Percentiles rank a stretch among this genome's conserved stretches.
These are phyloP conservation scores for Orbicella faveolata DNA, from an alignment of 64 coral and sea anemone genomes.

Conservation along the genomic window DNA sequence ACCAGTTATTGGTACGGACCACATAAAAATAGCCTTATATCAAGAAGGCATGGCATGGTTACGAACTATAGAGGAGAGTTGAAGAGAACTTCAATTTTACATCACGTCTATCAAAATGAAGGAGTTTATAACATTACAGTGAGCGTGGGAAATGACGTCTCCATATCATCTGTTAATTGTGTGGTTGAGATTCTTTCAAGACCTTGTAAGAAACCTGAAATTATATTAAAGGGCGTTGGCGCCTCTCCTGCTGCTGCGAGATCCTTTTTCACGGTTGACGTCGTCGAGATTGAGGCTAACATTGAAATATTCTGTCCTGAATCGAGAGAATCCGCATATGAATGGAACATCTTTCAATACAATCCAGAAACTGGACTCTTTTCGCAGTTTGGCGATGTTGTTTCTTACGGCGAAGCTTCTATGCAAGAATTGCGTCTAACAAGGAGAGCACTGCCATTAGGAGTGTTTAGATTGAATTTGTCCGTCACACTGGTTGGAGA, in stretches of 20 bases:
- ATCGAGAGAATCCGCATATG: constrained; percentile 41
- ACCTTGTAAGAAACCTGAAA: constrained; percentile 42
- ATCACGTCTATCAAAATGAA: constrained; percentile 15
- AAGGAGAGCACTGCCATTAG: constrained; percentile 44
- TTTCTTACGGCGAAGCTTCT: not conserved
- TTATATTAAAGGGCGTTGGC: constrained; percentile 37
- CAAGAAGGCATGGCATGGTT: not conserved
- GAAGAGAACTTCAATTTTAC: not conserved
- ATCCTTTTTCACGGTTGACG: constrained; percentile 10
- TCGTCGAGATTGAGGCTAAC: constrained; percentile 25
- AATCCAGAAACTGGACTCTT: not conserved
- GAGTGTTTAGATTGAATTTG: constrained; percentile 40
- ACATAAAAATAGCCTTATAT: not conserved
- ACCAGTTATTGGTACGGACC: constrained; percentile 33
- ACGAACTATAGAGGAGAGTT: not conserved
- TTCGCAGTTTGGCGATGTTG: not conserved
- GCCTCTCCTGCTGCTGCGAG: not conserved
- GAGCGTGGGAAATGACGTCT: constrained; percentile 45
- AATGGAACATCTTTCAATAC: constrained; percentile 45
- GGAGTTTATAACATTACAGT: constrained; percentile 37
- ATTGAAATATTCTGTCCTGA: constrained; percentile 58
- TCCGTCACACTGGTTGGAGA: constrained; percentile 41
- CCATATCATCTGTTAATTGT: constrained; percentile 3
- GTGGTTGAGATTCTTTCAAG: constrained; percentile 58
- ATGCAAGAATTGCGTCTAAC: constrained; percentile 28